A percentile compares a stretch with the other conserved stretches of the same genome.
Conservation (phyloP, 1,140 invertebrate species). For the Drosophila sechellia region DNA sequence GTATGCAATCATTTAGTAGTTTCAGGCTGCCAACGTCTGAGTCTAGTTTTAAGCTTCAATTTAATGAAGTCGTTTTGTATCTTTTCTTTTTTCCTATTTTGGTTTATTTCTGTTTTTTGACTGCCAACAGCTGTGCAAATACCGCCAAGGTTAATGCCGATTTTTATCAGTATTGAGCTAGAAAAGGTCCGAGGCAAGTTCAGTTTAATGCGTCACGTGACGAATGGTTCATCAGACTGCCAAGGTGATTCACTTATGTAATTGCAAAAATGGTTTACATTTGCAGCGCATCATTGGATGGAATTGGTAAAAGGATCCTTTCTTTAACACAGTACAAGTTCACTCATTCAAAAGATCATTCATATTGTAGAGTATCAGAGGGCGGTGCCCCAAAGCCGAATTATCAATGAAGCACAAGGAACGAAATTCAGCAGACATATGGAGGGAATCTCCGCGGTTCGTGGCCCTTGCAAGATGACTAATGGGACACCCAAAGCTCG, state of each 20-base stretch:
- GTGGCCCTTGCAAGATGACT: slow-evolving; percentile 14
- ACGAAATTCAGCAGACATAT: slow-evolving; percentile 8
- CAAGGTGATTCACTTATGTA: slow-evolving; percentile 30
- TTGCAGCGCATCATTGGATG: neutral
- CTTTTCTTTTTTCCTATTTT: slow-evolving; percentile 10
- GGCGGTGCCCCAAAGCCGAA: neutral
- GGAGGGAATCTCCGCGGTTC: slow-evolving; percentile 1
- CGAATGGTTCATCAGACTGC: slow-evolving; percentile 45
- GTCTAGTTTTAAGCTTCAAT: slow-evolving; percentile 41
- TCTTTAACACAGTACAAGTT: too few species aligned
- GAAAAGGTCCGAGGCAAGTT: slow-evolving; percentile 29
- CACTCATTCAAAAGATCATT: neutral
- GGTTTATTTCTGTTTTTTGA: slow-evolving; percentile 31
- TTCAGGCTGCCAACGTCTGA: neutral
- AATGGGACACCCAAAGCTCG: slow-evolving; percentile 19
- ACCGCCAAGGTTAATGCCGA: slow-evolving; percentile 64
- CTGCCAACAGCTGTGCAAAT: slow-evolving; percentile 55
- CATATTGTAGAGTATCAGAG: neutral
- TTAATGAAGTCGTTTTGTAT: slow-evolving; percentile 26
- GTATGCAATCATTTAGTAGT: slow-evolving; percentile 45
- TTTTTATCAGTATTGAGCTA: slow-evolving; percentile 33
- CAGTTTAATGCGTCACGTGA: slow-evolving; percentile 55
- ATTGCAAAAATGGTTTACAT: neutral
- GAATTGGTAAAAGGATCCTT: neutral
- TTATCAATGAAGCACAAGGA: slow-evolving; percentile 48